phyloP scores from a whole-genome alignment of 2,113 vertebrate genomes.

The Plestiodon gilberti region DNA sequence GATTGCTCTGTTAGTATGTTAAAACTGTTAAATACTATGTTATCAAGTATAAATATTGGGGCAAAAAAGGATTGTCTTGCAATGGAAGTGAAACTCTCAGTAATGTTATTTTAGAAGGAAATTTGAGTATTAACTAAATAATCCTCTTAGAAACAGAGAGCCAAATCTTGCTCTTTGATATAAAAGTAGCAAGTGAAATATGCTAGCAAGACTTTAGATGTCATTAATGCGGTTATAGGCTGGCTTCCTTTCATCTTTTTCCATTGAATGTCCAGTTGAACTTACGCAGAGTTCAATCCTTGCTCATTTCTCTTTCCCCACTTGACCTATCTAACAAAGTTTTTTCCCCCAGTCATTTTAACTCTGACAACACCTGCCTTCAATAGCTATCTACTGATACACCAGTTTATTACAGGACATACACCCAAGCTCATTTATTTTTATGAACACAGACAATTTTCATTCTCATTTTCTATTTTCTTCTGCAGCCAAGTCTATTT shows the following conservation, averaged over 20 bases:
- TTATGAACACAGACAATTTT: background rate
- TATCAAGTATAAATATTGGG: slow-evolving; percentile 41
- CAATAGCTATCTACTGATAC: background rate
- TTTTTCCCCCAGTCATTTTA: background rate
- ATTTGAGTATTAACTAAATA: slow-evolving; percentile 43
- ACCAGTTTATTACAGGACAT: background rate
- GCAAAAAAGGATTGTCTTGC: slow-evolving; percentile 37
- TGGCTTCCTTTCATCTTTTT: background rate
- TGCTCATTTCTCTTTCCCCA: background rate
- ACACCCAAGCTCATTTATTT: background rate
- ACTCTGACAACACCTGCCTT: background rate
- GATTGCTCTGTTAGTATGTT: too few species aligned
- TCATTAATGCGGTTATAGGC: background rate
- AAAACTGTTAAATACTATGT: slow-evolving; percentile 3
- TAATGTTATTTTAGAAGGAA: slow-evolving; percentile 30
- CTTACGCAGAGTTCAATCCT: background rate
- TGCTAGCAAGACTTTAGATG: background rate
- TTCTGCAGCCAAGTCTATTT: background rate
- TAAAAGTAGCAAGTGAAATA: slow-evolving; percentile 16
- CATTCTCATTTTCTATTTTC: background rate
- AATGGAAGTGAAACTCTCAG: slow-evolving; percentile 29
- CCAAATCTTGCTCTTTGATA: slow-evolving; percentile 6
- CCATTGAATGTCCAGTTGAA: background rate
- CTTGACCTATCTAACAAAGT: background rate
- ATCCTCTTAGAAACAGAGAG: slow-evolving; percentile 37